phyloP scores from a whole-genome alignment of 2,888 invertebrate species.

The Drosophila prolongata region DNA sequence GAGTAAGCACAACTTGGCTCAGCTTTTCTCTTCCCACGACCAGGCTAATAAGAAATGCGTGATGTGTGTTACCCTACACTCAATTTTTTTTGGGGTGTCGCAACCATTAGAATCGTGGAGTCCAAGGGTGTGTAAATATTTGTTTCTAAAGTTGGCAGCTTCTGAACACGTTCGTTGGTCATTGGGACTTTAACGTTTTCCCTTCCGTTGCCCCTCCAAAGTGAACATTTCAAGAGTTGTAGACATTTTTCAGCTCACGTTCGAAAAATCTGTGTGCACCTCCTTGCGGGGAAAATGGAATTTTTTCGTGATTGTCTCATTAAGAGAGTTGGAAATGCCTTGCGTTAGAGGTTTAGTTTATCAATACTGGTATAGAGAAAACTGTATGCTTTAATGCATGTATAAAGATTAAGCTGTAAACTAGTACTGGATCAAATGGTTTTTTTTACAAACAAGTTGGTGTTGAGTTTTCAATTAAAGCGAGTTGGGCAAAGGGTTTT shows the following conservation, averaged over 20 bases:
- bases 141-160: conserved; percentile 65
- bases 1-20: conserved; percentile 7
- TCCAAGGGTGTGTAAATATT: conserved; percentile 64
- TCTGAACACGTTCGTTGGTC: conserved; percentile 37
- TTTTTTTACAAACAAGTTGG: background rate
- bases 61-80: conserved; percentile 61
- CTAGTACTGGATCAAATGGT: background rate
- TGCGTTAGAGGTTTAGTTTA: too few relatives aligned
- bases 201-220: background rate
- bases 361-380: too few relatives aligned
- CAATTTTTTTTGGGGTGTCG: background rate
- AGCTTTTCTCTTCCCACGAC: conserved; percentile 42
- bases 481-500: background rate
- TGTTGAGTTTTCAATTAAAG: background rate
- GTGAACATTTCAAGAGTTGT: conserved; percentile 7
- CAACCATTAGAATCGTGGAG: conserved; percentile 17
- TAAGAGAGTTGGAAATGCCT: conserved; percentile 1
- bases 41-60: conserved; percentile 77
- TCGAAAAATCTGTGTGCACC: conserved; percentile 9
- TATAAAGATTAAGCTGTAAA: too few relatives aligned
- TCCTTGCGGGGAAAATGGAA: too few relatives aligned
- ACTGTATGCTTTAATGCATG: too few relatives aligned
- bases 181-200: conserved; percentile 6
- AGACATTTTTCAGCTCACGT: conserved; percentile 31
- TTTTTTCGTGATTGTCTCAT: conserved; percentile 30